These are phyloP conservation scores for Mastomys natalensis DNA, from an alignment of 2,113 vertebrate species.

Conservation along the genomic window DNA sequence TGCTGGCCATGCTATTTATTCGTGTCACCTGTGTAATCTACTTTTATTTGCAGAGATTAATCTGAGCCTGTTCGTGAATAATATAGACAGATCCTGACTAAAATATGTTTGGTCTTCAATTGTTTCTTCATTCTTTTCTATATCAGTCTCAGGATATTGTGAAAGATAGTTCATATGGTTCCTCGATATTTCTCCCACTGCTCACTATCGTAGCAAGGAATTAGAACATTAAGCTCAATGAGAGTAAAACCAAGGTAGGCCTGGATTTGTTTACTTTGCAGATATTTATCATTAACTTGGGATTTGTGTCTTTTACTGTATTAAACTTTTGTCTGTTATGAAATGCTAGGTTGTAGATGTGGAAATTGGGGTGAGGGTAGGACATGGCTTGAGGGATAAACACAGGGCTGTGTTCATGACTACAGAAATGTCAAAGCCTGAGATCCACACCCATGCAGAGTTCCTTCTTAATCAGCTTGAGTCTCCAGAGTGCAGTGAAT, in stretches of 20 bases:
- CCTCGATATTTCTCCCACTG: background rate
- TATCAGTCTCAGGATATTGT: background rate
- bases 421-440: background rate
- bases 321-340: background rate
- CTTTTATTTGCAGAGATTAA: background rate
- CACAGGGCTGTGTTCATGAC: background rate
- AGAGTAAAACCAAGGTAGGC: background rate
- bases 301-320: slow-evolving; percentile 28
- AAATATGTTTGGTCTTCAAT: background rate
- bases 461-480: background rate
- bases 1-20: slow-evolving; percentile 26
- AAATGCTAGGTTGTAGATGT: slow-evolving; percentile 4
- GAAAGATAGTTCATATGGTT: background rate
- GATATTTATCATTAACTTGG: background rate
- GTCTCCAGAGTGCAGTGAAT: background rate
- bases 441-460: background rate
- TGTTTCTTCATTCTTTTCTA: background rate
- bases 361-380: background rate
- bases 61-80: background rate
- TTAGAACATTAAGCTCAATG: background rate
- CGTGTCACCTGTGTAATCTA: slow-evolving; percentile 16
- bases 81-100: background rate
- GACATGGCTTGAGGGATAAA: background rate
- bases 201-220: background rate
- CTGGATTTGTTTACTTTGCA: background rate